Conservation (phyloP, 2,113 vertebrate genomes). For the Stercorarius parasiticus region DNA sequence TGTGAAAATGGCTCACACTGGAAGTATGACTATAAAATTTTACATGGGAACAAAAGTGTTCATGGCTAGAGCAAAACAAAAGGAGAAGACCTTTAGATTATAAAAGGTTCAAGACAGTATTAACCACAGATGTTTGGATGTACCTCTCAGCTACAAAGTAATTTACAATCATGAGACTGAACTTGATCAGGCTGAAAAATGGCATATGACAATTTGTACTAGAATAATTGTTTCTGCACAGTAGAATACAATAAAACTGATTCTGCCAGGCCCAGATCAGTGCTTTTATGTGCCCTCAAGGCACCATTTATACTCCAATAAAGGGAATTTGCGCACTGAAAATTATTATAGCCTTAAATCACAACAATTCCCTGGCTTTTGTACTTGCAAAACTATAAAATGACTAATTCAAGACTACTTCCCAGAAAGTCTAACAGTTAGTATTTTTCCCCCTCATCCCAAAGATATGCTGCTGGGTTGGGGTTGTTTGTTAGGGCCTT, state of each 20-base stretch:
- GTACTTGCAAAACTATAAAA: background rate
- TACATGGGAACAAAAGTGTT: background rate
- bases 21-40: background rate
- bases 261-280: slow-evolving; percentile 40
- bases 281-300: slow-evolving; percentile 36
- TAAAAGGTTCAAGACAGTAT: background rate
- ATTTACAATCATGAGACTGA: background rate
- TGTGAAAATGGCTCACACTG: background rate
- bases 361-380: background rate
- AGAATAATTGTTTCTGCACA: slow-evolving; percentile 44
- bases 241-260: slow-evolving; percentile 52
- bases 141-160: background rate
- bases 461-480: background rate
- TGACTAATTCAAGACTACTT: background rate
- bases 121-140: background rate
- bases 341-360: slow-evolving; percentile 40
- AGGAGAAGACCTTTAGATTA: background rate
- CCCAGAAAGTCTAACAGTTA: background rate
- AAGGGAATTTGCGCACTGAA: background rate
- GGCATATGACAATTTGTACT: slow-evolving; percentile 11
- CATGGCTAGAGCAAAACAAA: background rate
- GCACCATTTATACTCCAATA: slow-evolving; percentile 30
- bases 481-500: background rate
- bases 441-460: background rate
- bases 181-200: slow-evolving; percentile 43